phyloP scores from a whole-genome alignment of 2,113 vertebrate species.

The Perca schrenkii region DNA sequence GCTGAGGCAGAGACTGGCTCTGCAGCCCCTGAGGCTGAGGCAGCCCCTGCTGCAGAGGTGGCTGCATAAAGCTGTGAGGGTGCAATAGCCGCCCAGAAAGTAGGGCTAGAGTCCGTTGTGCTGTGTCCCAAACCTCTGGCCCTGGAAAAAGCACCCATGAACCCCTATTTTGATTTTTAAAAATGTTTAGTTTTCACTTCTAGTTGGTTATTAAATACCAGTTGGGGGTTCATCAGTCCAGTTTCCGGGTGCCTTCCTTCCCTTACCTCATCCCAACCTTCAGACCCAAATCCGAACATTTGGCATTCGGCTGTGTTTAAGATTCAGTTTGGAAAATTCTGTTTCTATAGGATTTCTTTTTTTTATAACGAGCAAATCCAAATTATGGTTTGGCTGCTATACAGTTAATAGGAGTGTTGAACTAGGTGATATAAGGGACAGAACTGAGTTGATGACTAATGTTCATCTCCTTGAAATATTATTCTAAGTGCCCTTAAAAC shows the following conservation, averaged over 20 bases:
- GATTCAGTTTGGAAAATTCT: slow-evolving; percentile 27
- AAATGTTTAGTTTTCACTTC: not conserved
- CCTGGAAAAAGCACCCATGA: slow-evolving; percentile 45
- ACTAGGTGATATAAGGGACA: slow-evolving; percentile 16
- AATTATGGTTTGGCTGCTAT: slow-evolving; percentile 22
- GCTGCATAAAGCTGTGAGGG: slow-evolving; percentile 56
- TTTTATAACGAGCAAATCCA: slow-evolving; percentile 22
- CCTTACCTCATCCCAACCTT: slow-evolving; percentile 23
- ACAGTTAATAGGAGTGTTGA: slow-evolving; percentile 12
- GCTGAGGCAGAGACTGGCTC: slow-evolving; percentile 56
- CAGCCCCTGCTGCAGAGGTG: slow-evolving; percentile 42
- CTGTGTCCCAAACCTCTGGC: slow-evolving; percentile 23
- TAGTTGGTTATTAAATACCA: not conserved
- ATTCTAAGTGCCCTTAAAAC: slow-evolving; percentile 58
- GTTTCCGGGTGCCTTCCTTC: slow-evolving; percentile 39
- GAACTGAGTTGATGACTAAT: slow-evolving; percentile 6
- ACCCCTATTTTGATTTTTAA: slow-evolving; percentile 10
- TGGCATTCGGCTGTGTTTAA: slow-evolving; percentile 43
- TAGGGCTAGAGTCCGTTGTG: slow-evolving; percentile 37
- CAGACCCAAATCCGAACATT: slow-evolving; percentile 36
- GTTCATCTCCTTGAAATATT: not conserved
- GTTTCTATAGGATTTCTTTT: slow-evolving; percentile 33
- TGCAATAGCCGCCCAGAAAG: slow-evolving; percentile 26
- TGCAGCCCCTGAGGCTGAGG: slow-evolving; percentile 58
- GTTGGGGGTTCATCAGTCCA: slow-evolving; percentile 56